These are phyloP conservation scores for Ramphastos sulfuratus DNA, from an alignment of 2,113 vertebrate species.

Conservation along the genomic window DNA sequence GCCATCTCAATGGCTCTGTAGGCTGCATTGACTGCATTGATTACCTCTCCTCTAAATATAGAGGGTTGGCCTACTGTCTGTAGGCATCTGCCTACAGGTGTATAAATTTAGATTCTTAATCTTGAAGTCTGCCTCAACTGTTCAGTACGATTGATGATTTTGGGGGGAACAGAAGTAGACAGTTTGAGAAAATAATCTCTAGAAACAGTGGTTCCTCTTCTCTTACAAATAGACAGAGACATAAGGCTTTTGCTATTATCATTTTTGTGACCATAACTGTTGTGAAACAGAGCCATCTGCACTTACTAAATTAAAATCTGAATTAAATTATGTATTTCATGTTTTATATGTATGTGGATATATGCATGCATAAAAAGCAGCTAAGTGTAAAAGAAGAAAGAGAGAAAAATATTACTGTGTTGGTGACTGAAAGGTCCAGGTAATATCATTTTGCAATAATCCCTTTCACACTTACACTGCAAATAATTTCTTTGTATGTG, in stretches of 20 bases:
- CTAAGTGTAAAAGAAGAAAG: not conserved
- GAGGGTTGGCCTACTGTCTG: not conserved
- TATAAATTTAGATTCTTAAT: not conserved
- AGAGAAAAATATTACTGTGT: not conserved
- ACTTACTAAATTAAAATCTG: not conserved
- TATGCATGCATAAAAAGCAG: not conserved
- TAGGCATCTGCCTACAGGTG: not conserved
- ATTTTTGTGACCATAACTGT: not conserved
- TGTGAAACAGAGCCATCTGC: conserved; percentile 32
- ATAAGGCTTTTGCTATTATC: not conserved
- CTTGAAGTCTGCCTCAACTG: not conserved
- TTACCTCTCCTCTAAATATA: not conserved
- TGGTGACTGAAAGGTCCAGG: not conserved
- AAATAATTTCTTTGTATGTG: not conserved
- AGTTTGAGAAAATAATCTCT: not conserved
- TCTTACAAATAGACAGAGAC: not conserved
- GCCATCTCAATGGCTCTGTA: not conserved
- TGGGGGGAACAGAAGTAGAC: not conserved
- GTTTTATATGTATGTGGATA: not conserved
- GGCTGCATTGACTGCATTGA: not conserved
- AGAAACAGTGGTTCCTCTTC: not conserved
- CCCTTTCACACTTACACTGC: not conserved
- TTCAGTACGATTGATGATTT: not conserved
- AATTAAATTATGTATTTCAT: not conserved
- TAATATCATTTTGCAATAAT: not conserved